Conservation (phyloP, 2,797 vertebrate species). For the Dallia pectoralis region DNA sequence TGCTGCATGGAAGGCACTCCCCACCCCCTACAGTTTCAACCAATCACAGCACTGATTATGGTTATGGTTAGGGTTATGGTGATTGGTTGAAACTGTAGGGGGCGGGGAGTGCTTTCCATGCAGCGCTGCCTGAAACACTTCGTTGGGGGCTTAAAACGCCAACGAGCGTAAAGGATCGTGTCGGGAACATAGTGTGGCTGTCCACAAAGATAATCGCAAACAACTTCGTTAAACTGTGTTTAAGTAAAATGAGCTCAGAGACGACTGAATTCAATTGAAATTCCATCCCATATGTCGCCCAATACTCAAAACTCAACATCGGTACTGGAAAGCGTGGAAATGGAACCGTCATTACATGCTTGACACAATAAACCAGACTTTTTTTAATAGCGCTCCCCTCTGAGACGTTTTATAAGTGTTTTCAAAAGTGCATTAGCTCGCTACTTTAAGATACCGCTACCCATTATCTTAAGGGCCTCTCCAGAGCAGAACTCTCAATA, state of each 20-base stretch:
- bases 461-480: constrained; percentile 43
- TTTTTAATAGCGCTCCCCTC: constrained; percentile 19
- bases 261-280: constrained; percentile 40
- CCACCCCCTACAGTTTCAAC: too few relatives aligned
- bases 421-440: constrained; percentile 18
- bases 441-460: constrained; percentile 34
- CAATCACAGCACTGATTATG: too few relatives aligned
- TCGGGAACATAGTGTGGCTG: constrained; percentile 16
- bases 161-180: too few relatives aligned
- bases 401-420: constrained; percentile 27
- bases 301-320: constrained; percentile 12
- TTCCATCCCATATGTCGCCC: constrained; percentile 27
- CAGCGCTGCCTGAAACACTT: too few relatives aligned
- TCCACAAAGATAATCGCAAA: constrained; percentile 5
- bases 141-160: too few relatives aligned
- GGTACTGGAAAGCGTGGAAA: not conserved
- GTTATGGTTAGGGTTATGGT: too few relatives aligned
- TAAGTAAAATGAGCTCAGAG: not conserved
- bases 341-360: not conserved
- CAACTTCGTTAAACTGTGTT: constrained; percentile 5
- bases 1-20: too few relatives aligned
- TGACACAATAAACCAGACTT: constrained; percentile 16
- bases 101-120: too few relatives aligned
- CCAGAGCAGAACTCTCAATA: constrained; percentile 27
- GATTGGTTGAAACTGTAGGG: too few relatives aligned